Evolutionary conservation across 2,888 invertebrate genomes (phyloP), one percentile per base, ranked within the genome.

Genomic region (Lasioglossum lativentre): DNA sequence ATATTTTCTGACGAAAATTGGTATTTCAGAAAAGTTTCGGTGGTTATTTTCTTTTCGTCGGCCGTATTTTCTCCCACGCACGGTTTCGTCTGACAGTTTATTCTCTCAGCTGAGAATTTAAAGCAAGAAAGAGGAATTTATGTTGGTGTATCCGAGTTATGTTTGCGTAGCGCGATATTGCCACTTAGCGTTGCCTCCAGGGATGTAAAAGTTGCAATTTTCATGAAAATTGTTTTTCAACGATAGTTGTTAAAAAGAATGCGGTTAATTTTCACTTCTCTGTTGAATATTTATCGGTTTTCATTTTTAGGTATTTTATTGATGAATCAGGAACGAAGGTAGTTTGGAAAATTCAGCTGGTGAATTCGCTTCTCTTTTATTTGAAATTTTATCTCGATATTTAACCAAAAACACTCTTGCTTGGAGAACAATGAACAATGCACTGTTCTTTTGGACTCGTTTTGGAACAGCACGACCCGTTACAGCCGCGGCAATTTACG

Each of bases 401-500:
- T n/a, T 23, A n/a, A n/a, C 12, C 38, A 38, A 23, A 68, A 30
- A 52, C 23, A 38, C 47, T 45, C 16, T 68, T 76, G 52, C 38
- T 45, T n/a, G 38, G 73, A 8, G 34, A 63, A 63, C 30, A 63
- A 63, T 63, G 38, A 66, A 82, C 59, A 83, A 73, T 38, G 27
- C 14, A n/a, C 34, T 16, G 27, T 73, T 82, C 71, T 68, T 68
- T 68, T 23, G 38, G 2, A 23, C 23, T 68, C 38, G 23, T 68
- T 38, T 68, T 23, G 23, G 23, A 38, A 23, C 34, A 10, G 38
- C 38, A 23, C 68, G 68, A 23, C 68, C 68, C 38, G 68, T 68
- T 66, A 72, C 71, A 83, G 71, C 34, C 42, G 52, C 52, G 71
- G 82, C 47, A 72, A 82, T 83, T 81, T 83, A 72, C 82, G 76